Percentiles rank a stretch among this genome's conserved stretches.
phyloP scores from a whole-genome alignment of 2,113 vertebrate species.

The Cynopterus brachyotis region DNA sequence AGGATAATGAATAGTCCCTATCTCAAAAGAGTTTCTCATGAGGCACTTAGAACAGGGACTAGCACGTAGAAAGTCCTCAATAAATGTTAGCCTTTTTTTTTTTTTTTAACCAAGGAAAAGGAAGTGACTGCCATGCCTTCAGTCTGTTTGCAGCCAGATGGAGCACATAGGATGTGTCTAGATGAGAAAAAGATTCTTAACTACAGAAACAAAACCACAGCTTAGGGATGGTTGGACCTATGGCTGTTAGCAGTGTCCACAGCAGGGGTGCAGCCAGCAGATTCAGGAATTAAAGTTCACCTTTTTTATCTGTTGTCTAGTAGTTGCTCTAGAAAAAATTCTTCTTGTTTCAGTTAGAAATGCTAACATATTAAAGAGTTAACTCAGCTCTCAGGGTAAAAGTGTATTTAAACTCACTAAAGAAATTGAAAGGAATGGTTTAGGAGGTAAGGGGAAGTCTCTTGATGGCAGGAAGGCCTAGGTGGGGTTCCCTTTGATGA shows the following conservation, averaged over 20 bases:
- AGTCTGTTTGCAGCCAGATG: not conserved
- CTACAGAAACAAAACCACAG: not conserved
- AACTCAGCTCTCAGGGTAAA: not conserved
- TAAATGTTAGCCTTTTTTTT: not conserved
- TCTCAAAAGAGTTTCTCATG: conserved; percentile 17
- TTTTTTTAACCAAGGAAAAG: not conserved
- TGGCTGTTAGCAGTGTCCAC: not conserved
- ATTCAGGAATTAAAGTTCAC: not conserved
- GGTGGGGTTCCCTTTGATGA: not conserved
- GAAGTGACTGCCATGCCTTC: not conserved
- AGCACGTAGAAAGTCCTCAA: not conserved
- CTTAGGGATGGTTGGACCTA: fast-evolving
- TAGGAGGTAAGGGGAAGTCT: not conserved
- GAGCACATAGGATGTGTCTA: not conserved
- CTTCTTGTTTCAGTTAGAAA: conserved; percentile 3
- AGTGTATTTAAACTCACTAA: conserved; percentile 36
- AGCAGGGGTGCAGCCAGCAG: not conserved
- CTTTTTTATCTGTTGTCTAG: not conserved
- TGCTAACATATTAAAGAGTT: not conserved
- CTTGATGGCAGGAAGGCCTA: not conserved
- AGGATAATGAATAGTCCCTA: not conserved
- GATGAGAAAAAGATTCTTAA: not conserved
- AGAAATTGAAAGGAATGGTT: not conserved
- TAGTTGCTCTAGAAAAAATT: not conserved
- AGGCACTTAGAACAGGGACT: not conserved